These are phyloP conservation scores for Unio pictorum DNA, from an alignment of 2,888 invertebrate species.

Conservation along the genomic window DNA sequence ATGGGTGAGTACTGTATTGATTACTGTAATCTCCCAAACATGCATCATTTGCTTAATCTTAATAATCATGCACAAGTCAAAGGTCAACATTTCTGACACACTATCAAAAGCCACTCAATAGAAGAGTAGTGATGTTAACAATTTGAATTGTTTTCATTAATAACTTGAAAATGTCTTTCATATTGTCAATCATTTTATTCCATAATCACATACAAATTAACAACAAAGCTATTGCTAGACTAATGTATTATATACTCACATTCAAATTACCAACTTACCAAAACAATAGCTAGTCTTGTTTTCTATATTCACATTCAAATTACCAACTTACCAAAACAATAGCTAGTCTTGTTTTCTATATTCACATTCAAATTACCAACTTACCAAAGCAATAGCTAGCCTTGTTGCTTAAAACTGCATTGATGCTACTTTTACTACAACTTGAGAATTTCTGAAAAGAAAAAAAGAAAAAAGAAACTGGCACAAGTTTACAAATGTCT, in stretches of 20 bases:
- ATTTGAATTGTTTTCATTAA: too few species aligned
- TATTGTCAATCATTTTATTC: neutral
- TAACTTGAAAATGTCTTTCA: neutral
- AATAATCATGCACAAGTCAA: too few species aligned
- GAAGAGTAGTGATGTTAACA: too few species aligned
- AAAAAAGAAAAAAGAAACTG: constrained; percentile 2
- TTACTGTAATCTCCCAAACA: too few species aligned
- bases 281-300: neutral
- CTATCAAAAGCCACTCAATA: too few species aligned
- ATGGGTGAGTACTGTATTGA: too few species aligned
- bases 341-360: neutral
- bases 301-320: neutral
- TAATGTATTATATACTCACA: neutral
- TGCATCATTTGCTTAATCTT: too few species aligned
- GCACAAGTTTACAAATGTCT: neutral
- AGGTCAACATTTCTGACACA: too few species aligned
- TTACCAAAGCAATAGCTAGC: neutral
- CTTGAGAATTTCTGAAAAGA: constrained; percentile 4
- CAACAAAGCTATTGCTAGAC: neutral
- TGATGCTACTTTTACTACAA: constrained; percentile 2
- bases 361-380: neutral
- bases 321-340: neutral
- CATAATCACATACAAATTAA: neutral
- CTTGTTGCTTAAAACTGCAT: neutral
- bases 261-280: neutral